Evolutionary conservation across 2,888 invertebrate species (phyloP), one percentile per base, ranked within the genome.

Genomic region (Lacanobia oleracea): DNA sequence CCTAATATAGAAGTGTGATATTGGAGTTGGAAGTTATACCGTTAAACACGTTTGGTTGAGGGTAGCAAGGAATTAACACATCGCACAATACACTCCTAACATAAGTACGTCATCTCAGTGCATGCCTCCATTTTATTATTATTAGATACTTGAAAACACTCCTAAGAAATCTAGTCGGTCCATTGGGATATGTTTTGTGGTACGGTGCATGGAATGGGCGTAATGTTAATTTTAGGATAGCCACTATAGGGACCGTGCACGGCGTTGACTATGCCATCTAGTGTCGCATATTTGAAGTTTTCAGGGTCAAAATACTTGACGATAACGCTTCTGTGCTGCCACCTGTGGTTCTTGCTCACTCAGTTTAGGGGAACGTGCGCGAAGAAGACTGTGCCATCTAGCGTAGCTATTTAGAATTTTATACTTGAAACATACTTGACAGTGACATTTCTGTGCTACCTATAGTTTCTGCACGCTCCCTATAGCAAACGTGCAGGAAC

Each of bases 11-110:
- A 76, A 76, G 70, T 76, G 68, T 77, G 63, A 23, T 48, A 56
- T 64, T 56, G 51, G 48, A 67, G 21, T 79, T 75, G 54, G 67
- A n/a, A 63, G 10, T 66, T 61, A 37, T 79, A 66, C 76, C 6
- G 37, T 59, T 51, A 77, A 81, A 63, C 48, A 50, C 21, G 50
- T 45, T 80, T 63, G 60, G 33, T 33, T 33, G 21, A 76, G 60
- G 81, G 63, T 81, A 77, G 77, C 43, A 51, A 60, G 51, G 40
- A 76, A 64, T 60, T 77, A 77, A 77, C 77, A 68, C 48, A 54
- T 50, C 4, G 77, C 77, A 77, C 81, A 51, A 27, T 7, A 65
- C 67, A 81, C 81, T 63, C 18, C 21, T 68, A 63, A 80, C 81
- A 57, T 21, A 12, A 12, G 12, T 66, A 62, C 21, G 43, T 67